phyloP scores from a whole-genome alignment of 2,113 vertebrate genomes.

The Pandion haliaetus region DNA sequence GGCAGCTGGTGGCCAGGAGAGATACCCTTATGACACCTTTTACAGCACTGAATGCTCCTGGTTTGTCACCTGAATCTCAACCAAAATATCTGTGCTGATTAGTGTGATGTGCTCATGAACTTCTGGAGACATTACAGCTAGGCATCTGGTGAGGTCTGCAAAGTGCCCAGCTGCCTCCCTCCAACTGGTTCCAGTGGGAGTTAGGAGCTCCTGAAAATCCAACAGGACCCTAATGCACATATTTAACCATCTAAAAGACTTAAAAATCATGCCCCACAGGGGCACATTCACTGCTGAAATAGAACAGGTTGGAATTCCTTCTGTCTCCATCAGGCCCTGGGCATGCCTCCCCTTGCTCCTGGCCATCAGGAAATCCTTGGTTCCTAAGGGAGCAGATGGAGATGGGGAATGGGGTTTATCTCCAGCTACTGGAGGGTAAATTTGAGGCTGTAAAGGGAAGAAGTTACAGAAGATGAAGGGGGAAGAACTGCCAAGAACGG shows the following conservation, averaged over 20 bases:
- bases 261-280: not conserved
- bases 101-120: not conserved
- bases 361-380: not conserved
- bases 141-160: not conserved
- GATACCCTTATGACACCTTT: not conserved
- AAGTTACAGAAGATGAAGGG: not conserved
- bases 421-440: not conserved
- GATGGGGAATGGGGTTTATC: not conserved
- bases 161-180: not conserved
- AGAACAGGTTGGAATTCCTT: not conserved
- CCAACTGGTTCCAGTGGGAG: not conserved
- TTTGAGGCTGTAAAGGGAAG: not conserved
- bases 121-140: not conserved
- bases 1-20: not conserved
- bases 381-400: not conserved
- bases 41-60: not conserved
- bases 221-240: not conserved
- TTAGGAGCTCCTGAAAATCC: not conserved
- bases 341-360: not conserved
- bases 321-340: not conserved
- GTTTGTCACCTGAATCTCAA: not conserved
- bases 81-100: not conserved
- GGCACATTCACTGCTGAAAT: not conserved
- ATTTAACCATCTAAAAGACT: not conserved
- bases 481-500: not conserved